Percentiles rank a stretch among this genome's conserved stretches.
Evolutionary conservation across 2,888 invertebrate genomes (phyloP).

Genomic region (Eristalis tenax): DNA sequence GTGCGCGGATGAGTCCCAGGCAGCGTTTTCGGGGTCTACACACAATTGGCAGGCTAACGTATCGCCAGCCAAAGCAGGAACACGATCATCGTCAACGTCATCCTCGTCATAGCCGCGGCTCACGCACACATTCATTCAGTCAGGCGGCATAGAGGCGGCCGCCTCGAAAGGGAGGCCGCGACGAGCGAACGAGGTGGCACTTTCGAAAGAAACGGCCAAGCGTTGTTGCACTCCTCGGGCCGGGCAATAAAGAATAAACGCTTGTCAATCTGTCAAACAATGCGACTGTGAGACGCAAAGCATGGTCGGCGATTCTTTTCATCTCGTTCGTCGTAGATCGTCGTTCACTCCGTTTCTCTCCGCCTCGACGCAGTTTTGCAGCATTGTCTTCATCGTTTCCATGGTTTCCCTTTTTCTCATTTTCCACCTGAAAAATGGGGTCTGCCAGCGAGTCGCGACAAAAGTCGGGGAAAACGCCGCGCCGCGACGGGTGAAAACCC

Average conservation of each 20-base stretch:
- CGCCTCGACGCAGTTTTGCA: background rate
- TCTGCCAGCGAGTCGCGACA: background rate
- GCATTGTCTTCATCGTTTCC: slow-evolving; percentile 9
- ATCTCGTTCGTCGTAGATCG: slow-evolving; percentile 29
- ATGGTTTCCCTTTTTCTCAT: slow-evolving; percentile 9
- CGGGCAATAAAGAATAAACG: slow-evolving; percentile 66
- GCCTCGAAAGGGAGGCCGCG: background rate
- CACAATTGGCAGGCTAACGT: slow-evolving; percentile 64
- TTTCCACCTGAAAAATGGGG: slow-evolving; percentile 25
- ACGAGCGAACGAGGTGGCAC: background rate
- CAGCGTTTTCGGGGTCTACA: slow-evolving; percentile 16
- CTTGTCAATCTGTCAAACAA: slow-evolving; percentile 72
- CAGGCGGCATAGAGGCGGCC: slow-evolving; percentile 39
- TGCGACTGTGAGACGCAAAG: slow-evolving; percentile 62
- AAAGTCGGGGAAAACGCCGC: background rate
- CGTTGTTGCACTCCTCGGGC: background rate
- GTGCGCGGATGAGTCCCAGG: background rate
- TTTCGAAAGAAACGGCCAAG: slow-evolving; percentile 31
- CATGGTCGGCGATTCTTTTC: slow-evolving; percentile 60
- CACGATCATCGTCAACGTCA: slow-evolving; percentile 32
- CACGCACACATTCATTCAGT: slow-evolving; percentile 2
- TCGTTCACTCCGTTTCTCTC: background rate
- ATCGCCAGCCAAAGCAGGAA: slow-evolving; percentile 35
- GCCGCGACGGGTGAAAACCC: slow-evolving; percentile 10
- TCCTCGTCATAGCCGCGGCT: slow-evolving; percentile 1